Evolutionary conservation across 2,113 vertebrate genomes (phyloP), one percentile per base, ranked within the genome.

Genomic region (Callorhinus ursinus): DNA sequence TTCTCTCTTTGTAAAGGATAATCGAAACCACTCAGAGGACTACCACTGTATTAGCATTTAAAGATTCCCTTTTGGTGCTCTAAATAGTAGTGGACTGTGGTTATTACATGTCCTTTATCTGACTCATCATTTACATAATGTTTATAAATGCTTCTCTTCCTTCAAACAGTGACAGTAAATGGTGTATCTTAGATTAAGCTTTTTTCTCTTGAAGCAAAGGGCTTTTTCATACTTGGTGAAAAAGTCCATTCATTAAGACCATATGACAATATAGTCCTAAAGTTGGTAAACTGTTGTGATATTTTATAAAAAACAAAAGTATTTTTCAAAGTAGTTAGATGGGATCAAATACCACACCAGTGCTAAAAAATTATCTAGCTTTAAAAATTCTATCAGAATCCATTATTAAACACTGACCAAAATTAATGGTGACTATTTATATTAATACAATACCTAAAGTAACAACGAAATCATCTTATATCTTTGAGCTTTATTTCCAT

Each of bases 261-360:
- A 90, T 31, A 76, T 55, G 69, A 5, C 63, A 90, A 77, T 19
- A 93, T 0, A 76, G 18, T 51, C 89, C 24, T 92, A 90, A 87
- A 79, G 2, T 57, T 86, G 5, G 59, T 79, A 90, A 90, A 63
- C 15, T 59, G 6, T 46, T 88, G 80, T 59, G 9, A 65, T 82
- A 26, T 63, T 33, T 85, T 46, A 79, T 39, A 80, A 89, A 96
- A 77, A 80, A 87, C 11, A 55, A 82, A 95, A 90, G 36, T 86
- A 86, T 53, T 92, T 81, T 93, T 91, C 46, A 86, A 93, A 96
- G 59, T 89, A 96, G 28, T 89, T 63, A 85, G n/a, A 90, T 95
- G 31, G 31, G 42, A 36, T 76, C 67, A 95, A 90, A 94, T 46
- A 86, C 24, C 22, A 67, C 3, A 85, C 46, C 13, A 83, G 63